Conservation (phyloP, 2,888 invertebrate species). For the Tiphia femorata region DNA sequence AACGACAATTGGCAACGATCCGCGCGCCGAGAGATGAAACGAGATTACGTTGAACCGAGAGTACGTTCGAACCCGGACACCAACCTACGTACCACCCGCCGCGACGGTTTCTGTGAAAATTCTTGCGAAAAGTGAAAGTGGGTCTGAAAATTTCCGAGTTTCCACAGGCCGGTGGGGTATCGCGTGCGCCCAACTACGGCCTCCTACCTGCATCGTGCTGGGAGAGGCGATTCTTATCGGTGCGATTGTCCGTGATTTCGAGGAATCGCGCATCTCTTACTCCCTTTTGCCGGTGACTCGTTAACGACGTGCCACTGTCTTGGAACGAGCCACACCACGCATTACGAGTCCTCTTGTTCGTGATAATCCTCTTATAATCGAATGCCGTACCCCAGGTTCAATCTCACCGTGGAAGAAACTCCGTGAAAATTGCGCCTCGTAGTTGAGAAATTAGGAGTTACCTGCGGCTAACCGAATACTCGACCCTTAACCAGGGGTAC, state of each 20-base stretch:
- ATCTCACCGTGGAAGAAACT: background rate
- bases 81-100: no score
- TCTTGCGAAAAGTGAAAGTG: background rate
- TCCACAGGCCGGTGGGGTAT: no score
- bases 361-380: background rate
- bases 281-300: no score
- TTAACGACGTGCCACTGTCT: no score
- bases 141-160: no score
- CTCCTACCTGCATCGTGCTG: no score
- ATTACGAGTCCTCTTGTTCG: background rate
- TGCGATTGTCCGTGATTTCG: background rate
- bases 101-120: background rate
- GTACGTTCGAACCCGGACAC: no score
- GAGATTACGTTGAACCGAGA: background rate
- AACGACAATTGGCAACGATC: conserved; percentile 8
- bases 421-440: background rate
- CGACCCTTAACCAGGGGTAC: conserved; percentile 34
- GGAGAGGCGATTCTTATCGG: background rate
- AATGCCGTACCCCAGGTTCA: background rate
- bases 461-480: no score
- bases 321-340: no score
- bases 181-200: no score
- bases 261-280: background rate
- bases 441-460: no score
- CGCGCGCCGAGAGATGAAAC: background rate